phyloP scores from a whole-genome alignment of 2,888 invertebrate genomes.

The Nematopogon swammerdamellus region DNA sequence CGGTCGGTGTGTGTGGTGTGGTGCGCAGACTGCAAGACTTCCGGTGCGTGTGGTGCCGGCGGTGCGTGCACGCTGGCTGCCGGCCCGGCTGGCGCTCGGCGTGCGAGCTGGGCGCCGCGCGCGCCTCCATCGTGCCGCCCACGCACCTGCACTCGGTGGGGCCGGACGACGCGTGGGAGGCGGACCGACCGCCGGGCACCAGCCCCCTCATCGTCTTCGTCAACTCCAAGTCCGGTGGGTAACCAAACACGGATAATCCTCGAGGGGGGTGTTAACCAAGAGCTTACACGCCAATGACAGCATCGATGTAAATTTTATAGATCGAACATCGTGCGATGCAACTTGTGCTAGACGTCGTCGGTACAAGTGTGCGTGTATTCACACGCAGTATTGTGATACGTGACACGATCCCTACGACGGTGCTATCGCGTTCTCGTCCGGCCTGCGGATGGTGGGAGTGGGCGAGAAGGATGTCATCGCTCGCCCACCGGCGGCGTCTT shows the following conservation, averaged over 20 bases:
- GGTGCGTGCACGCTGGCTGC: conserved; percentile 89
- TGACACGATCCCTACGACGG: too few relatives aligned
- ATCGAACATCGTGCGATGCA: too few relatives aligned
- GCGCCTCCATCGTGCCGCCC: conserved; percentile 92
- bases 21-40: conserved; percentile 81
- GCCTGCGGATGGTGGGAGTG: too few relatives aligned
- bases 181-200: conserved; percentile 76
- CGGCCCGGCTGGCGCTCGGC: conserved; percentile 72
- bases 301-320: too few relatives aligned
- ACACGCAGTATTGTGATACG: too few relatives aligned
- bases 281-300: too few relatives aligned
- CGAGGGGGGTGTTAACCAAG: too few relatives aligned
- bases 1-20: not conserved
- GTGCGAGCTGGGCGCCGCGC: conserved; percentile 85
- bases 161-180: conserved; percentile 88
- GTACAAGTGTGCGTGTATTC: too few relatives aligned
- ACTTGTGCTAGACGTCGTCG: too few relatives aligned
- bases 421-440: too few relatives aligned
- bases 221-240: conserved; percentile 84
- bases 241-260: not conserved
- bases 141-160: conserved; percentile 89
- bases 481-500: too few relatives aligned
- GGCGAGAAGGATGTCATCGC: too few relatives aligned
- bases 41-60: conserved; percentile 95
- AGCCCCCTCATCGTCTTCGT: conserved; percentile 94